Evolutionary conservation across 2,113 vertebrate species (phyloP).

Genomic region (Copsychus sechellarum): DNA sequence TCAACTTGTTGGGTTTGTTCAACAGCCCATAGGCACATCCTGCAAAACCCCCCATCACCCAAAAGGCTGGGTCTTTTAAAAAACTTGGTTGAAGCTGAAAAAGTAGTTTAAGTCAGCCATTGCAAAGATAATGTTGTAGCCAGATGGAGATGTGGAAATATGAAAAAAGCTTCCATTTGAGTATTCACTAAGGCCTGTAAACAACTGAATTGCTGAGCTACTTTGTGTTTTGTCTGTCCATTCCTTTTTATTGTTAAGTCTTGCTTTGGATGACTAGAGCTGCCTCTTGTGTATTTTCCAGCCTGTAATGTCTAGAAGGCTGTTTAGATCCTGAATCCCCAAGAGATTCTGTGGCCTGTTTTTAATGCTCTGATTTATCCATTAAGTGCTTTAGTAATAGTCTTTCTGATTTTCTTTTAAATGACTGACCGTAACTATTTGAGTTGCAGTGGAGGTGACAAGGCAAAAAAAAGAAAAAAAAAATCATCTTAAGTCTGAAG

Average conservation of each 20-base stretch:
- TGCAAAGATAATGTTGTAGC: not conserved
- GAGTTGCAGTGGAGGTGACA: not conserved
- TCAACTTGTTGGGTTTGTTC: not conserved
- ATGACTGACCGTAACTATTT: not conserved
- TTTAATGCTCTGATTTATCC: constrained; percentile 13
- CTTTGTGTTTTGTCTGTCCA: constrained; percentile 23
- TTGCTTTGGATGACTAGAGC: constrained; percentile 26
- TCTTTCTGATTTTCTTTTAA: not conserved
- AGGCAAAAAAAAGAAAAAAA: not conserved
- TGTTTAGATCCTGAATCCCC: constrained; percentile 7
- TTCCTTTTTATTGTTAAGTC: not conserved
- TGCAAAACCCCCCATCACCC: not conserved
- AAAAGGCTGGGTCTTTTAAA: not conserved
- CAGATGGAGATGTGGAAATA: not conserved
- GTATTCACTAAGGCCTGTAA: constrained; percentile 1
- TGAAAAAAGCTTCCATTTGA: not conserved
- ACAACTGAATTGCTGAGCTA: constrained; percentile 19
- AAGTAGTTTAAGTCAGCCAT: not conserved
- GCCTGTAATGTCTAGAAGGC: constrained; percentile 28
- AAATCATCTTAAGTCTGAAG: not conserved
- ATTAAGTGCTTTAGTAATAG: not conserved
- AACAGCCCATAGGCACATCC: not conserved
- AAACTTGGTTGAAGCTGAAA: not conserved
- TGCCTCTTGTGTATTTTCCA: constrained; percentile 33
- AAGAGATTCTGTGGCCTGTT: not conserved